Conservation (phyloP, 2,113 vertebrate genomes). For the Alaudala cheleensis region DNA sequence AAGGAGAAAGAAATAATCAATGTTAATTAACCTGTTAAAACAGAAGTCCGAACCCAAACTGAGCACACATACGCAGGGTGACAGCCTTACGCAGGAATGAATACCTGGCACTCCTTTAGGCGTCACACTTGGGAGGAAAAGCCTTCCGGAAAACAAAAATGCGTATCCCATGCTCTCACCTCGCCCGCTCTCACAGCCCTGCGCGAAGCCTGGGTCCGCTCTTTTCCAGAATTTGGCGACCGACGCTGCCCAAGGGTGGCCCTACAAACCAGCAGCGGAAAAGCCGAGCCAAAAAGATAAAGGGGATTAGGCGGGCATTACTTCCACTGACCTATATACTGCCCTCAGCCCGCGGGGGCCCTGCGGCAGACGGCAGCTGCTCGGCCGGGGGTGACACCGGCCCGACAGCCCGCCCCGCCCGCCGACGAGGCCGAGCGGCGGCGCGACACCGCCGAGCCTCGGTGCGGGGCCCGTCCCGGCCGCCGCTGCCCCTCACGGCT, state of each 20-base stretch:
- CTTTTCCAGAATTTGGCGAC: background rate
- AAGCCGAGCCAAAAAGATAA: slow-evolving; percentile 62
- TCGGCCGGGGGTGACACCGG: background rate
- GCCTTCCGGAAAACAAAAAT: background rate
- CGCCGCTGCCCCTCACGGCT: background rate
- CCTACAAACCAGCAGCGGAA: background rate
- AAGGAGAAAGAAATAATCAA: background rate
- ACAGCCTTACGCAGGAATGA: background rate
- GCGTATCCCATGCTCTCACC: background rate
- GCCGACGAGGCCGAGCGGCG: background rate
- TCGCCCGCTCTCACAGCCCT: background rate
- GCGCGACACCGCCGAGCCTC: background rate
- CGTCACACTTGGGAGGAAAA: background rate
- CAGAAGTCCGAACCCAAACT: background rate
- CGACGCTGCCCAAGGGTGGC: background rate
- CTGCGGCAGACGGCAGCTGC: background rate
- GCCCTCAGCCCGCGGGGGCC: slow-evolving; percentile 13
- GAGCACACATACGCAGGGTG: background rate
- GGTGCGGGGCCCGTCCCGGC: background rate
- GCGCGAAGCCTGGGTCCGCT: background rate
- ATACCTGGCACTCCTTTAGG: background rate
- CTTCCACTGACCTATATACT: slow-evolving; percentile 76
- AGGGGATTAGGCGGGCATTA: slow-evolving; percentile 74
- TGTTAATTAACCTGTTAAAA: background rate
- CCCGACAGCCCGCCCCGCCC: background rate